These are phyloP conservation scores for Notospermus geniculatus DNA, from an alignment of 1,140 invertebrate species.

Conservation along the genomic window DNA sequence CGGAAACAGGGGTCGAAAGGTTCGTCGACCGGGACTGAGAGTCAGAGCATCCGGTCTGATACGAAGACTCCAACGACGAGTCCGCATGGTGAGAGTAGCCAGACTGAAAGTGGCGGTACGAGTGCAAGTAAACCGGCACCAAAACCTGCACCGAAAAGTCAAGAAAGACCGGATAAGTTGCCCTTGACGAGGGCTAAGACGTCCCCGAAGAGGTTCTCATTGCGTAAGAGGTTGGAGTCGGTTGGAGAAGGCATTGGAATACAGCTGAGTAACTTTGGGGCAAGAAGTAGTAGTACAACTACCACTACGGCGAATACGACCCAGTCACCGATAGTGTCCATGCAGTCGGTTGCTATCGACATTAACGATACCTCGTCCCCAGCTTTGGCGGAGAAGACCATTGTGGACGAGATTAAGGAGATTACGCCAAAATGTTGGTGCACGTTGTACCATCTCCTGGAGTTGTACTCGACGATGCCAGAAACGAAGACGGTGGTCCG, in stretches of 20 bases:
- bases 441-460: conserved; percentile 87
- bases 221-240: conserved; percentile 4
- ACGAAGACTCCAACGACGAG: conserved; percentile 2
- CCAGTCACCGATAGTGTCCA: conserved; percentile 18
- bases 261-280: too few species aligned
- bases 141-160: not conserved
- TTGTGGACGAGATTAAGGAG: conserved; percentile 55
- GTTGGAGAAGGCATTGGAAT: not conserved
- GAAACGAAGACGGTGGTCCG: conserved; percentile 84
- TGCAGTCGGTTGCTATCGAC: conserved; percentile 53
- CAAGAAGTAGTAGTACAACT: too few species aligned
- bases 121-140: not conserved
- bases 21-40: conserved; percentile 50
- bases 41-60: conserved; percentile 24
- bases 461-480: conserved; percentile 90
- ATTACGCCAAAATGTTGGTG: conserved; percentile 85
- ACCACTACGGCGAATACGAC: too few species aligned
- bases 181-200: not conserved
- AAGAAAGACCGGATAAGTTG: not conserved
- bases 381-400: conserved; percentile 51
- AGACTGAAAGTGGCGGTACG: too few species aligned
- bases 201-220: conserved; percentile 6
- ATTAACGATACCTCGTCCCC: conserved; percentile 50
- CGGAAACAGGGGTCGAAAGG: conserved; percentile 51
- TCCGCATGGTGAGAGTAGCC: not conserved